Base-by-base conservation (phyloP, 1,140 invertebrate species). In the Leguminivora glycinivorella region DNA sequence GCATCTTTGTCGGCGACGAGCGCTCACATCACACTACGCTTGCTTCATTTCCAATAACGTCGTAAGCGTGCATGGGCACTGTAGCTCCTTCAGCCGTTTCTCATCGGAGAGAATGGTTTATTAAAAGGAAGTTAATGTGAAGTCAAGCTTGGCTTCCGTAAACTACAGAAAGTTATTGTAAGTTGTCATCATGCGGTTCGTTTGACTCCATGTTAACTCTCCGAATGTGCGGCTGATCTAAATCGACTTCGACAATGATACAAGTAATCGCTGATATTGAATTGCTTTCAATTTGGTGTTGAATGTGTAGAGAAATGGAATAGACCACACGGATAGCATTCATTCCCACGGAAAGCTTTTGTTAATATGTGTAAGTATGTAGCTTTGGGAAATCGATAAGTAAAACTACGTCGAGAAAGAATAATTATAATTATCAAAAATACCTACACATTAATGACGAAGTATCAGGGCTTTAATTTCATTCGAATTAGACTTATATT, bases 71-170 rank as follows among this genome's bases (percentile, higher is more conserved):
- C 7, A 52, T 22, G 40, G n/a, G 19, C 0, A 1, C 47, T 0
- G 22, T 22, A 52, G 47, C 47, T n/a, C 7, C 17, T 22, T 52
- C 19, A 52, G 17, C 1, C 43, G 43, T 52, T 52, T 22, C 40
- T 43, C 17, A n/a, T 19, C 17, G 43, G 1, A 52, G 43, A n/a
- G n/a, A 9, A 17, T 14, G 17, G 1, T 14, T 63, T 31, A 63
- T 31, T 58, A 26, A 29, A 19, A 63, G 26, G 25, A 31, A 63
- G 58, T 63, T 34, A 63, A 19, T 63, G 58, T 63, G 25, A 29
- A 63, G 58, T 29, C 58, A 29, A 63, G 58, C 58, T 19, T 63
- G 26, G 26, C 26, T 63, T 63, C 58, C 58, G 58, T 25, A 63
- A 29, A 60, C 56, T 26, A 26, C 24, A 25, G 29, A 52, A 2